Conservation (phyloP, 1,140 invertebrate species). For the Lamellibrachia luymesi region DNA sequence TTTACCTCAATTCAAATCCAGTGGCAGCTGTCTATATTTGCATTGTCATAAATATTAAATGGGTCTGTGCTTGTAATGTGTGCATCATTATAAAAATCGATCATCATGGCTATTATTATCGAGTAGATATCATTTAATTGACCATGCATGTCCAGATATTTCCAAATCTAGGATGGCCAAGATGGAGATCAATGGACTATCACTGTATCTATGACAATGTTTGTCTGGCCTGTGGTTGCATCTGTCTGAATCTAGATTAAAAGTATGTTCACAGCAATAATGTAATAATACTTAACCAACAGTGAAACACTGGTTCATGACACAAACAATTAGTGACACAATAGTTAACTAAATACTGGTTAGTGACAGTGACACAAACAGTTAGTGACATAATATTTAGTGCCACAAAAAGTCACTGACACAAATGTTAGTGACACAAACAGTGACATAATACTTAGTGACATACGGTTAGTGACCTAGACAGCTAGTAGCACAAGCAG, state of each 20-base stretch:
- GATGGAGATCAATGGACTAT: not conserved
- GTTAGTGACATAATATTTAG: no score
- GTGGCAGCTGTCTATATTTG: not conserved
- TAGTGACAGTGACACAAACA: no score
- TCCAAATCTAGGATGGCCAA: not conserved
- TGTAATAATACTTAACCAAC: not conserved
- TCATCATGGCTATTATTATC: not conserved
- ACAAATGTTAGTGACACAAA: not conserved
- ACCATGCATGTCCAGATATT: not conserved
- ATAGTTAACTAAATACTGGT: no score
- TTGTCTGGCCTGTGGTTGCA: not conserved
- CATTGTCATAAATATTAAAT: not conserved
- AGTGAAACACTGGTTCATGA: no score
- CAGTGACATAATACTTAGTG: not conserved
- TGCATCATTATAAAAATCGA: not conserved
- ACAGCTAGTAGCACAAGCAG: not conserved
- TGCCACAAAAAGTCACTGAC: not conserved
- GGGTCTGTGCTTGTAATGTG: not conserved
- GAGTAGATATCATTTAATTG: not conserved
- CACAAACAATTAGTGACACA: no score
- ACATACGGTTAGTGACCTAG: no score
- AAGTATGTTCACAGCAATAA: not conserved
- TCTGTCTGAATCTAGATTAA: not conserved
- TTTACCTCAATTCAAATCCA: not conserved
- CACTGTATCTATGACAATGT: not conserved